Percentiles rank a stretch among this genome's conserved stretches.
Conservation (phyloP, 1,140 invertebrate species). For the Heliothis subflexa region DNA sequence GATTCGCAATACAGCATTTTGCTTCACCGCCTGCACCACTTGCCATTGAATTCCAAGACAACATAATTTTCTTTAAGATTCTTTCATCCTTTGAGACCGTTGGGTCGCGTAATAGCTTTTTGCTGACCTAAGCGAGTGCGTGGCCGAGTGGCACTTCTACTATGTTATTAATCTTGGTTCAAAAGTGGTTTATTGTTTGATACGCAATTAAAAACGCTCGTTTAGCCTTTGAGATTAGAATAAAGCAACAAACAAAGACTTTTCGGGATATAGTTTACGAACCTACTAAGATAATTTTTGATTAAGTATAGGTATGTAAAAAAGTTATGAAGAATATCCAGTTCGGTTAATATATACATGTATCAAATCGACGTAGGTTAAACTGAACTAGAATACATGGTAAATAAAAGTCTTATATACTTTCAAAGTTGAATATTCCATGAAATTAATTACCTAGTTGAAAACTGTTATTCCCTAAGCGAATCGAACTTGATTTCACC, state of each 20-base stretch:
- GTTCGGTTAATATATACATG: too few species aligned
- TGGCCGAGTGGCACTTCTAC: neutral
- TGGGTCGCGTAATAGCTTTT: constrained; percentile 26
- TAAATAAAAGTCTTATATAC: too few species aligned
- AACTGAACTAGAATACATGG: too few species aligned
- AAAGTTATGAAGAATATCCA: too few species aligned
- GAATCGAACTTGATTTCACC: neutral
- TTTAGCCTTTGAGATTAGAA: neutral
- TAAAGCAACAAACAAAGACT: too few species aligned
- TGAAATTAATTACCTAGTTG: neutral
- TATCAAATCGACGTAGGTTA: too few species aligned
- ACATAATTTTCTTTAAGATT: constrained; percentile 34
- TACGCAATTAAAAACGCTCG: neutral
- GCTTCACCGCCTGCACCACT: neutral
- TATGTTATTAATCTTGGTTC: constrained; percentile 14
- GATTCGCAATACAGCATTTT: neutral
- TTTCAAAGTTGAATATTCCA: neutral
- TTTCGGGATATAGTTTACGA: too few species aligned
- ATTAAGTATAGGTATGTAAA: too few species aligned
- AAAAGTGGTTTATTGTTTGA: neutral
- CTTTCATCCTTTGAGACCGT: constrained; percentile 14
- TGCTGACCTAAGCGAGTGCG: constrained; percentile 16
- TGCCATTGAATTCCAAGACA: constrained; percentile 17
- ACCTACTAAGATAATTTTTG: too few species aligned
- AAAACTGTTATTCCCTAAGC: neutral